phyloP scores from a whole-genome alignment of 2,888 invertebrate genomes.

The Pollenia angustigena region DNA sequence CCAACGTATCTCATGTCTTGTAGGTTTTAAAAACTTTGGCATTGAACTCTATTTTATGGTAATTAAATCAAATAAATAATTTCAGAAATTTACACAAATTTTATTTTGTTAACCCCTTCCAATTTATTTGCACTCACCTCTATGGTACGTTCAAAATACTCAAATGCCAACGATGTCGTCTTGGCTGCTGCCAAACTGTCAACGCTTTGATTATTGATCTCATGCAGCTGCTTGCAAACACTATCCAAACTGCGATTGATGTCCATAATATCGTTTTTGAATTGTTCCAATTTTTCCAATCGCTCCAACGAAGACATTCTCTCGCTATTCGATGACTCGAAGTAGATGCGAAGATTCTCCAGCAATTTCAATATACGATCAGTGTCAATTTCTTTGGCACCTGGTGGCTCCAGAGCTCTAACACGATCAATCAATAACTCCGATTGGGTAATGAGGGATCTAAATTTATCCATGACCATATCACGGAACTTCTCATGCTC shows the following conservation, averaged over 20 bases:
- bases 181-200: constrained; percentile 89
- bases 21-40: constrained; percentile 80
- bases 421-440: constrained; percentile 89
- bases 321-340: constrained; percentile 87
- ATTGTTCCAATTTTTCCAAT: constrained; percentile 88
- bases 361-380: constrained; percentile 88
- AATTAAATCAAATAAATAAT: constrained; percentile 54
- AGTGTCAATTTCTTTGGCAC: constrained; percentile 88
- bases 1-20: constrained; percentile 81
- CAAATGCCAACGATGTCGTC: constrained; percentile 89
- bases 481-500: constrained; percentile 88
- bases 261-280: constrained; percentile 88
- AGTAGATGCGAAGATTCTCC: constrained; percentile 86
- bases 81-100: not conserved
- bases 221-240: constrained; percentile 87
- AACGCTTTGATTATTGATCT: constrained; percentile 88
- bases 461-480: constrained; percentile 88
- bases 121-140: constrained; percentile 85
- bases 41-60: constrained; percentile 79
- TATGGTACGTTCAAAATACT: constrained; percentile 91
- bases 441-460: constrained; percentile 88
- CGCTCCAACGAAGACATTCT: constrained; percentile 87
- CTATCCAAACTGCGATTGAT: constrained; percentile 90
- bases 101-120: not conserved
- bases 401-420: constrained; percentile 88